Base-by-base conservation (phyloP, 2,888 invertebrate genomes). In the Lasius fuliginosus region DNA sequence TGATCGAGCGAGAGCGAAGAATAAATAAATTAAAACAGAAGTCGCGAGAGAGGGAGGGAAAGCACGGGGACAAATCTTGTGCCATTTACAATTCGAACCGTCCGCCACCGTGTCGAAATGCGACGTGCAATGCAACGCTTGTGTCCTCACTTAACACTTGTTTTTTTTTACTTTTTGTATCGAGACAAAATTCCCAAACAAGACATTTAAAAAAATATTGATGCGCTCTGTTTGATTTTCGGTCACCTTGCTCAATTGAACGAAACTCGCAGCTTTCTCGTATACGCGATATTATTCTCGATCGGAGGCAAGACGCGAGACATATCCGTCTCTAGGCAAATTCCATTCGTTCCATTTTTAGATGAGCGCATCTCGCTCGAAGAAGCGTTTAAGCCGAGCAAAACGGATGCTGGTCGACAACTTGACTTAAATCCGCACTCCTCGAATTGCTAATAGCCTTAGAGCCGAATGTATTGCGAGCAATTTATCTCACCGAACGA, bases 1-100 rank as follows among this genome's bases (percentile, higher is more conserved):
- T 89, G 88, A 90, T 90, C 89, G 89, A 90, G 83, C 86, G 87
- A 82, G 86, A 82, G 86, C 85, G 87, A 86, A 87, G 83, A 91
- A 91, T 90, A 92, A 91, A 92, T 90, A 92, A 92, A 92, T 91
- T 82, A 88, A 89, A 87, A 88, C 85, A 84, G 86, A 86, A 84
- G 79, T 58, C 60, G 68, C 30, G 85, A 88, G 85, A 86, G 86
- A 87, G 86, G 84, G 85, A 83, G 73, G 86, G 82, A 86, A 86
- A 84, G 83, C 65, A 64, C 30, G 74, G 67, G 74, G 82, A 73
- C 69, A 82, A 82, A 76, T 84, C 56, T 58, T 65, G 71, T 82
- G 71, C 82, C 79, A 69, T 84, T 89, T 86, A 74, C 77, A 87
- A 85, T 74, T 23, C 60, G 79, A 69, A 46, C 23, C 18, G 6